Conservation (phyloP, 2,888 invertebrate genomes). For the Dromius quadrimaculatus region DNA sequence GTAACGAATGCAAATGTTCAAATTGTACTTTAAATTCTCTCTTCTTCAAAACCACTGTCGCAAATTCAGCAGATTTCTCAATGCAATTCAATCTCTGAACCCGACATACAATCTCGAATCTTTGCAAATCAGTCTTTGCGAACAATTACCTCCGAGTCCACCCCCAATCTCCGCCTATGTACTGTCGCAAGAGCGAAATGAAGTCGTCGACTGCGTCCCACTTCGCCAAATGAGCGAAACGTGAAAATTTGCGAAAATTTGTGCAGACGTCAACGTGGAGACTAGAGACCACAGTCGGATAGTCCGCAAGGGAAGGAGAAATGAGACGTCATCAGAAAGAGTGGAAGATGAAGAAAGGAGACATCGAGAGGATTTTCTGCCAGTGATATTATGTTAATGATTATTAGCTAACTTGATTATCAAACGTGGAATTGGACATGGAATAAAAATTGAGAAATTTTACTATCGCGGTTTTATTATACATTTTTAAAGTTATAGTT, state of each 20-base stretch:
- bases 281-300: constrained; percentile 48
- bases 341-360: not conserved
- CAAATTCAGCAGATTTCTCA: not conserved
- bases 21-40: not conserved
- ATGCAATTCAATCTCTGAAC: not conserved
- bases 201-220: constrained; percentile 54
- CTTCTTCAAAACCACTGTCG: not conserved
- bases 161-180: not conserved
- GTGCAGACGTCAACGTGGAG: constrained; percentile 55
- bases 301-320: constrained; percentile 29
- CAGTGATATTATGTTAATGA: constrained; percentile 18
- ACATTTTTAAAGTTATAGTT: not conserved
- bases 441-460: not conserved
- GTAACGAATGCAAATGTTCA: not conserved
- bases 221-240: constrained; percentile 58
- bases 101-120: too few species aligned
- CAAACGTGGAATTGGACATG: not conserved
- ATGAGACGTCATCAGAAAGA: not conserved
- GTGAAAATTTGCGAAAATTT: constrained; percentile 59
- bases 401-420: constrained; percentile 20
- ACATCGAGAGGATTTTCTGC: not conserved
- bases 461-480: not conserved
- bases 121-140: constrained; percentile 7
- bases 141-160: not conserved
- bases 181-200: constrained; percentile 19